Evolutionary conservation across 2,113 vertebrate genomes (phyloP), one percentile per base, ranked within the genome.

Genomic region (Panthera uncia): DNA sequence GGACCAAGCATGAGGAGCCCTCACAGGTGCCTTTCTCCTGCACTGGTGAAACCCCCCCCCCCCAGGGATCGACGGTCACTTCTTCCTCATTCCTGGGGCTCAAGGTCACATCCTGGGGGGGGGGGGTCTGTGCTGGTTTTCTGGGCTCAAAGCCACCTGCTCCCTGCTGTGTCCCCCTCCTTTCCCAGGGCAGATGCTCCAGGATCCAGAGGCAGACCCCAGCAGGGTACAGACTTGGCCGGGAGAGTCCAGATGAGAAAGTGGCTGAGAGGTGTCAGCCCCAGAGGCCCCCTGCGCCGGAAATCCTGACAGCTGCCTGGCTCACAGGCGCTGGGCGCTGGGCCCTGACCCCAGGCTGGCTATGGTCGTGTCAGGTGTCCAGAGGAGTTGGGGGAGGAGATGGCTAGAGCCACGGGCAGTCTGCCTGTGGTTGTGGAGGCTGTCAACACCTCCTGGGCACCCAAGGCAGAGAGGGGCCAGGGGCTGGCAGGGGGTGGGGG

Each of bases 231-330:
- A 85, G 79, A 96, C 69, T 81, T 84, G 90, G 90, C 96, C 2
- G 11, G n/a, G 95, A 93, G 89, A 95, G 94, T 89, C 96, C 95
- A 85, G 87, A 92, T 15, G 3, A 94, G 89, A 93, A 94, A 73
- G 83, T 55, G 52, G 29, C 94, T 66, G 69, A 84, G 92, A 86
- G 38, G 55, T 38, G 86, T 93, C 74, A 50, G 89, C 92, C 85
- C 79, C 69, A 16, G 29, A 78, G 94, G 82, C 61, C 89, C 93
- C 91, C 48, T 41, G 12, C 1, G 55, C 94, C 80, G 96, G 98
- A 98, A 98, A 96, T 97, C 97, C 92, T 1, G 2, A 96, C 97
- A 98, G 97, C 97, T 97, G 97, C 80, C 57, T 96, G 84, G 92
- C 84, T 91, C 18, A n/a, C 29, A 29, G 73, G 65, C 25, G 73